These are phyloP conservation scores for Drosophila aldrichi DNA, from an alignment of 2,888 invertebrate genomes.

Conservation along the genomic window DNA sequence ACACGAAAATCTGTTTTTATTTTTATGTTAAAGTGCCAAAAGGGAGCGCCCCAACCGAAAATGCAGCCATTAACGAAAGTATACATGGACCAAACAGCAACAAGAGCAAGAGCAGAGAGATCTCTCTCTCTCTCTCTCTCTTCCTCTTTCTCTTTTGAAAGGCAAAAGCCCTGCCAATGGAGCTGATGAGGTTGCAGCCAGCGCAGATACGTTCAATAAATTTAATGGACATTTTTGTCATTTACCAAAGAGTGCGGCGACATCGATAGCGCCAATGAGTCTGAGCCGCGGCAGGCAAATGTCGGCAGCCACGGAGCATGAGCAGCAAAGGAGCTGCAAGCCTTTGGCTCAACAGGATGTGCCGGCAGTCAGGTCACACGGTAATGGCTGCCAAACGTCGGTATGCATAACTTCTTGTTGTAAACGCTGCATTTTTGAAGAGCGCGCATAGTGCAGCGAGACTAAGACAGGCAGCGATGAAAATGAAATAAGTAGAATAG, in stretches of 20 bases:
- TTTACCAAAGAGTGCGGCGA: constrained; percentile 46
- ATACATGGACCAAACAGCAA: constrained; percentile 15
- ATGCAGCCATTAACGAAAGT: constrained; percentile 40
- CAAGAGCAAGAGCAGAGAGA: neutral
- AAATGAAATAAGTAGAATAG: neutral
- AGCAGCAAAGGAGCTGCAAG: constrained; percentile 1
- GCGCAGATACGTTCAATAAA: constrained; percentile 43
- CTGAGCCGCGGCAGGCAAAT: constrained; percentile 19
- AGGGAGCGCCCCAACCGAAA: constrained; percentile 14
- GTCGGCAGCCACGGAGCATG: neutral
- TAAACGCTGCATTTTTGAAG: neutral
- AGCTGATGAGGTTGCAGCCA: constrained; percentile 16
- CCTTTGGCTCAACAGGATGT: constrained; percentile 10
- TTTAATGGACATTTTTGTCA: constrained; percentile 71
- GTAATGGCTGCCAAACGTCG: constrained; percentile 23
- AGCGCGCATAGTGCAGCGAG: constrained; percentile 14
- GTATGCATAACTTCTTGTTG: constrained; percentile 37
- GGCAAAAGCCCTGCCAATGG: constrained; percentile 1
- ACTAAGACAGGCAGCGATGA: neutral
- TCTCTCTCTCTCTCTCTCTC: neutral
- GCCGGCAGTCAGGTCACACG: constrained; percentile 1
- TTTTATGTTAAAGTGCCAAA: constrained; percentile 15
- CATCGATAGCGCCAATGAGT: constrained; percentile 57
- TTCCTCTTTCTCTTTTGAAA: neutral
- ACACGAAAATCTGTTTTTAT: constrained; percentile 18